These are phyloP conservation scores for Gallinago jamesoni DNA, from an alignment of 2,113 vertebrate species.

Conservation along the genomic window DNA sequence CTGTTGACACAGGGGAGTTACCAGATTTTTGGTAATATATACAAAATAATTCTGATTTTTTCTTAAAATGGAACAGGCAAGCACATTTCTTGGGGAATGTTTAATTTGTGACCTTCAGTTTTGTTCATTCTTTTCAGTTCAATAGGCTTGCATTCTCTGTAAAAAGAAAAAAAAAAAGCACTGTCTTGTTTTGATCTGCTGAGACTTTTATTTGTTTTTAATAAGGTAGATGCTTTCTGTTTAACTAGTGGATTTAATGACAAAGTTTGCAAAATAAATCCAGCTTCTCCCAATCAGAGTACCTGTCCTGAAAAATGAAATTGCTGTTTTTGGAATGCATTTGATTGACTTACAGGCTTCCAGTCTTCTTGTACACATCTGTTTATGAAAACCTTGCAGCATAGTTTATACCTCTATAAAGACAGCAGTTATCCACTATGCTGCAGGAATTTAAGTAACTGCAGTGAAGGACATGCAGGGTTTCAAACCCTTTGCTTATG, in stretches of 20 bases:
- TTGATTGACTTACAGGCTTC: neutral
- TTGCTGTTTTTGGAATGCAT: neutral
- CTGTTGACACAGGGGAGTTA: neutral
- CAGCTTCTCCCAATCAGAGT: neutral
- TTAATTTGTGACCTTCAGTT: constrained; percentile 3
- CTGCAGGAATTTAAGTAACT: neutral
- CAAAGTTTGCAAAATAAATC: neutral
- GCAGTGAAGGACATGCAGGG: neutral
- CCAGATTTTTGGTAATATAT: neutral
- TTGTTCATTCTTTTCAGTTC: neutral
- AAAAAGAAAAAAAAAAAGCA: neutral
- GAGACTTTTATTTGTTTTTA: neutral
- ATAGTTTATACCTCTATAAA: neutral
- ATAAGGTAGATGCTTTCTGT: neutral
- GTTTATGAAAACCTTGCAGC: neutral
- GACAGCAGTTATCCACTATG: neutral
- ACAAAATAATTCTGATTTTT: neutral
- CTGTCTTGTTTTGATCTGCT: neutral
- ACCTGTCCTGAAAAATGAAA: neutral
- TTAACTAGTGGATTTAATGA: neutral
- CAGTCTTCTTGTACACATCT: neutral
- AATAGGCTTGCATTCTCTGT: neutral
- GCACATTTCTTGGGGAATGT: neutral
- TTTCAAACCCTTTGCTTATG: neutral
- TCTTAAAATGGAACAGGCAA: neutral